Percentiles rank a stretch among this genome's conserved stretches.
Conservation (phyloP, 2,113 vertebrate species). For the Ophthalmotilapia sp. region DNA sequence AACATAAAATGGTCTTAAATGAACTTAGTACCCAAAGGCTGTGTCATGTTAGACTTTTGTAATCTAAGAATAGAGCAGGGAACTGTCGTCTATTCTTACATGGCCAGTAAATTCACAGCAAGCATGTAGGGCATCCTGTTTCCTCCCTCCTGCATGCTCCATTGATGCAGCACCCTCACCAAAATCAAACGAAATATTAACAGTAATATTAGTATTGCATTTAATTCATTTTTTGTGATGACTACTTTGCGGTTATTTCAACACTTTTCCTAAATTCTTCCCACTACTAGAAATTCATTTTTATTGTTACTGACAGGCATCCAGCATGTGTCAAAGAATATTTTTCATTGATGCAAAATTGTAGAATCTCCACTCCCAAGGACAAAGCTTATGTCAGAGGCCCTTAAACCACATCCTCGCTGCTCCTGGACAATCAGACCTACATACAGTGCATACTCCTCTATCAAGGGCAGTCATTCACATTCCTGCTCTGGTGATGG, state of each 20-base stretch:
- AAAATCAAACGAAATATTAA: background rate
- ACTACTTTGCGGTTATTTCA: background rate
- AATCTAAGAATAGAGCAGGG: background rate
- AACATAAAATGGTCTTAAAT: background rate
- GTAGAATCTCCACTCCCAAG: background rate
- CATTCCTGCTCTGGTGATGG: conserved; percentile 24
- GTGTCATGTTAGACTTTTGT: background rate
- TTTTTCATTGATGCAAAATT: conserved; percentile 27
- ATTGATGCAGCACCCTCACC: background rate
- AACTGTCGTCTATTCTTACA: background rate
- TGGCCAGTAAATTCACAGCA: background rate
- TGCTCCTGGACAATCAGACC: background rate
- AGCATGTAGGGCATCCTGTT: background rate
- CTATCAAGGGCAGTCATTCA: background rate
- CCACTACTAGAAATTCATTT: background rate
- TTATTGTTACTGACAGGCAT: conserved; percentile 5
- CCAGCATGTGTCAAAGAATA: background rate
- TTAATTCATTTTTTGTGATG: background rate
- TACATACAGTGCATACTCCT: background rate
- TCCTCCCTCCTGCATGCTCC: background rate
- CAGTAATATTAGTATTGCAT: background rate
- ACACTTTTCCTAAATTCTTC: background rate
- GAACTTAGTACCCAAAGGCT: background rate
- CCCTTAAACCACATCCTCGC: background rate
- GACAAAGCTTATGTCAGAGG: background rate